phyloP scores from a whole-genome alignment of 2,113 vertebrate genomes.

The Galbula dea region DNA sequence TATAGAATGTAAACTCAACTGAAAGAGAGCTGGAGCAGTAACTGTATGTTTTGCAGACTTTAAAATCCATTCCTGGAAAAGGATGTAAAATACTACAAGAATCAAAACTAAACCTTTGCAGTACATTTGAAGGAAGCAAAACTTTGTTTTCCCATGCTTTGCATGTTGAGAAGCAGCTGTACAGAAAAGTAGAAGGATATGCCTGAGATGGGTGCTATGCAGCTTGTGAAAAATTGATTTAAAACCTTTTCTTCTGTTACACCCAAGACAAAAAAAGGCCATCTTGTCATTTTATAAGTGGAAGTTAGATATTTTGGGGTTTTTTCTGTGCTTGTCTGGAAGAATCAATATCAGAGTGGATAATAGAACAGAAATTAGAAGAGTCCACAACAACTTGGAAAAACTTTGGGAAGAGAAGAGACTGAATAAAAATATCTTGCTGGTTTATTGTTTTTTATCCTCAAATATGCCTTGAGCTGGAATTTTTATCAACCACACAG shows the following conservation, averaged over 20 bases:
- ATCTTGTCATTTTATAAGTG: neutral
- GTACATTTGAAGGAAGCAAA: neutral
- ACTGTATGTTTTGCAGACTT: neutral
- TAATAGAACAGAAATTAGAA: neutral
- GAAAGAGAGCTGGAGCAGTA: neutral
- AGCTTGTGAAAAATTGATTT: neutral
- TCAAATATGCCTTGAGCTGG: neutral
- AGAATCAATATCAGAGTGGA: neutral
- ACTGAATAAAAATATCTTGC: neutral
- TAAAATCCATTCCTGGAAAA: neutral
- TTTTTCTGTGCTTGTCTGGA: neutral
- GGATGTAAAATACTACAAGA: neutral
- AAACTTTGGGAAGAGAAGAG: neutral
- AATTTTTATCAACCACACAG: neutral
- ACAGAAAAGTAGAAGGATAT: neutral
- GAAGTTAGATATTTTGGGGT: no score
- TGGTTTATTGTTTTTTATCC: neutral
- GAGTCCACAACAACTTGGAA: neutral
- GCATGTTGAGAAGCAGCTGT: neutral
- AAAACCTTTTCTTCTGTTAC: neutral
- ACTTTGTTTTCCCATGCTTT: neutral
- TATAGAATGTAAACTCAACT: neutral
- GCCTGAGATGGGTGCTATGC: neutral
- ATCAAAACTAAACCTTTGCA: neutral
- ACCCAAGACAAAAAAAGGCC: neutral